Percentiles rank a stretch among this genome's conserved stretches.
These are phyloP conservation scores for Machaerirhynchus nigripectus DNA, from an alignment of 2,113 vertebrate genomes.

Conservation along the genomic window DNA sequence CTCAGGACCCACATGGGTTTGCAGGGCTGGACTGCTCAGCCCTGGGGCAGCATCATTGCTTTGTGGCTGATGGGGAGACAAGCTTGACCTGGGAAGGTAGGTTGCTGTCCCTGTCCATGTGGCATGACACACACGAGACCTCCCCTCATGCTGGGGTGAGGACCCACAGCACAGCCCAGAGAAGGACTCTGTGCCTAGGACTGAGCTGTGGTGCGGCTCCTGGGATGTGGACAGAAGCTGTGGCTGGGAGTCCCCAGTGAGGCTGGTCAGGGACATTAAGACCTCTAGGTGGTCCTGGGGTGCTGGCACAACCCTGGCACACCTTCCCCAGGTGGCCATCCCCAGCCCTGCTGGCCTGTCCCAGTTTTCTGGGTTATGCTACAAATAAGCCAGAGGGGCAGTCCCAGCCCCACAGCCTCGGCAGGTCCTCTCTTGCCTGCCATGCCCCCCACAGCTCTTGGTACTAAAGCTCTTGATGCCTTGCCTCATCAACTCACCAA, in stretches of 20 bases:
- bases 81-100: not conserved
- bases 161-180: rapidly evolving
- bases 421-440: not conserved
- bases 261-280: not conserved
- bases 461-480: not conserved
- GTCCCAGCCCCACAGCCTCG: not conserved
- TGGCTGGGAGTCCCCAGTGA: not conserved
- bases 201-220: not conserved
- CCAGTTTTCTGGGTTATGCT: not conserved
- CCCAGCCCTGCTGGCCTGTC: not conserved
- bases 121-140: not conserved
- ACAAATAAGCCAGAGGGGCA: not conserved
- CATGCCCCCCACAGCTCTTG: not conserved
- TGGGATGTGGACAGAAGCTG: not conserved
- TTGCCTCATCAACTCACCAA: not conserved
- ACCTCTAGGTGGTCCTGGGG: not conserved
- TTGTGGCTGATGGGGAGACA: not conserved
- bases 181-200: not conserved
- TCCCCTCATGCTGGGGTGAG: not conserved
- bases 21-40: not conserved
- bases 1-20: rapidly evolving
- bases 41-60: not conserved
- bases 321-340: not conserved
- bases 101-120: not conserved
- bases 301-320: not conserved